Percentiles rank a stretch among this genome's conserved stretches.
These are phyloP conservation scores for Natrix natrix DNA, from an alignment of 2,797 vertebrate genomes.

Conservation along the genomic window DNA sequence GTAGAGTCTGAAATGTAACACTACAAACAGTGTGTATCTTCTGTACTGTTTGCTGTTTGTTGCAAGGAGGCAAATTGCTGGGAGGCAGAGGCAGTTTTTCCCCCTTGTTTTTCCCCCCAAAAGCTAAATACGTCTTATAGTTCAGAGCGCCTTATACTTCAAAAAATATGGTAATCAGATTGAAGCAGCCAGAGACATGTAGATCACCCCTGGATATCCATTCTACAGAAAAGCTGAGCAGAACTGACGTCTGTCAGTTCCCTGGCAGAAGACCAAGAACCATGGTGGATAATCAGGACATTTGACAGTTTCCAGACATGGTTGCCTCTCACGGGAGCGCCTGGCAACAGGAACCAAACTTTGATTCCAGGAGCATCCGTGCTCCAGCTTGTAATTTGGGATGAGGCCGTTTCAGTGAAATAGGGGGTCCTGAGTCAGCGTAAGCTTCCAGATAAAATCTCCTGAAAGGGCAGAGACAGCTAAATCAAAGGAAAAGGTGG, in stretches of 20 bases:
- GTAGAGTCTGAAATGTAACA: no score
- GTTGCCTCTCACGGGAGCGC: conserved; percentile 30
- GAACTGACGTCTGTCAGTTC: conserved; percentile 53
- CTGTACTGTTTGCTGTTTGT: no score
- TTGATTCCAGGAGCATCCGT: neutral
- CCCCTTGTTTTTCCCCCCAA: no score
- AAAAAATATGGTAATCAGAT: no score
- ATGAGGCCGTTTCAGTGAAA: neutral
- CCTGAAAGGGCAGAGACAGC: neutral
- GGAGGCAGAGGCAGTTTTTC: no score
- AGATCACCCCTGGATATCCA: conserved; percentile 62
- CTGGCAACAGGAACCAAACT: neutral
- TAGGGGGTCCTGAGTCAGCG: neutral
- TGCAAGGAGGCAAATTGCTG: no score
- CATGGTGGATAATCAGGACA: conserved; percentile 32
- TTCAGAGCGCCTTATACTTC: no score
- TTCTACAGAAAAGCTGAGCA: conserved; percentile 57
- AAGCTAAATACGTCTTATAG: no score
- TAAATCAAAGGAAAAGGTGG: neutral
- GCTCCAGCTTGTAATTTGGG: neutral
- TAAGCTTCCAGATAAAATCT: neutral
- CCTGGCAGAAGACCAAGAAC: conserved; percentile 55
- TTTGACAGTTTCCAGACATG: conserved; percentile 50
- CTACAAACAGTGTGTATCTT: no score
- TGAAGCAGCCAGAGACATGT: conserved; percentile 58